A percentile compares a stretch with the other conserved stretches of the same genome.
Conservation (phyloP, 2,113 vertebrate species). For the Perca fluviatilis region DNA sequence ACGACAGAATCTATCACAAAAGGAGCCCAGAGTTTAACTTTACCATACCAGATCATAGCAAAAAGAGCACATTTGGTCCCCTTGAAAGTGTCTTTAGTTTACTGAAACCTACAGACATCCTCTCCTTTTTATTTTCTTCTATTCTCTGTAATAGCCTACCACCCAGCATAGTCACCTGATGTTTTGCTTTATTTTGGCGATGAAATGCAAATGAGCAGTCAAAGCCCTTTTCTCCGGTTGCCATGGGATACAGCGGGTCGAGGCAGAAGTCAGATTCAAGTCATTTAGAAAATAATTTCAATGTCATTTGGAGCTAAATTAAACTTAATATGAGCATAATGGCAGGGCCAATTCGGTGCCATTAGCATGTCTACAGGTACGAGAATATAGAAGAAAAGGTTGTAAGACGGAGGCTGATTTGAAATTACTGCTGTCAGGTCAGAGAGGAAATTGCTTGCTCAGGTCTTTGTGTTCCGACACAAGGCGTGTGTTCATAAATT, state of each 20-base stretch:
- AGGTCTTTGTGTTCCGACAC: slow-evolving; percentile 69
- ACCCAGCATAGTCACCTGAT: slow-evolving; percentile 22
- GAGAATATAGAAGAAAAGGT: slow-evolving; percentile 52
- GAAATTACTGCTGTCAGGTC: slow-evolving; percentile 65
- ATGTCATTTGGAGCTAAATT: slow-evolving; percentile 75
- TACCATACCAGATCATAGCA: not conserved
- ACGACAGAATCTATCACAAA: slow-evolving; percentile 2
- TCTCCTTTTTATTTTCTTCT: not conserved
- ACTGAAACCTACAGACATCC: not conserved
- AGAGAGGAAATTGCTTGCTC: slow-evolving; percentile 66
- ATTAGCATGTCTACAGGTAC: slow-evolving; percentile 69
- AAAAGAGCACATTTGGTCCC: not conserved
- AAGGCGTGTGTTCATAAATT: slow-evolving; percentile 67
- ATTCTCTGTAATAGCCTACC: slow-evolving; percentile 6
- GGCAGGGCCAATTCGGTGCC: slow-evolving; percentile 63
- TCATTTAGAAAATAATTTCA: slow-evolving; percentile 78
- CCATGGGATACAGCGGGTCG: slow-evolving; percentile 60
- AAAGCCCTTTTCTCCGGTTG: slow-evolving; percentile 51
- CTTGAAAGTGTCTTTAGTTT: not conserved
- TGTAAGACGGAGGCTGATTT: slow-evolving; percentile 57
- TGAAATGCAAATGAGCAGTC: slow-evolving; percentile 63
- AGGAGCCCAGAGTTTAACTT: not conserved
- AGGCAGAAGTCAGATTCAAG: slow-evolving; percentile 70
- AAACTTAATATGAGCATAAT: slow-evolving; percentile 77
- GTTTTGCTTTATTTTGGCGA: slow-evolving; percentile 56